Conservation (phyloP, 2,888 invertebrate species). For the Trichopoda pennipes region DNA sequence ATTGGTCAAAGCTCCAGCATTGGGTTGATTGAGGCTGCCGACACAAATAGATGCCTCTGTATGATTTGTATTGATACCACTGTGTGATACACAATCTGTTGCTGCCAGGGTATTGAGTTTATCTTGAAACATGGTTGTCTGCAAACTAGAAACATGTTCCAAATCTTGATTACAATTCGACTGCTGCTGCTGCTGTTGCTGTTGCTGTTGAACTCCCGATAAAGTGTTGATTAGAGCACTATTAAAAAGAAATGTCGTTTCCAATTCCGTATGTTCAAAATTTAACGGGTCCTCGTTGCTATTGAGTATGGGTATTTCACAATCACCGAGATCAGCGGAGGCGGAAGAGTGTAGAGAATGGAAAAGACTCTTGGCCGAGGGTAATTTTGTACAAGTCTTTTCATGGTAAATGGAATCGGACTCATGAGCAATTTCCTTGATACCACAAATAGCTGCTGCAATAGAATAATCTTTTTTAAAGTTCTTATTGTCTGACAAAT, state of each 20-base stretch:
- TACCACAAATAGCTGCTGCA: neutral
- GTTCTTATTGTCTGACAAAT: conserved; percentile 11
- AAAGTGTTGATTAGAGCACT: conserved; percentile 51
- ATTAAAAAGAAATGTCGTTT: conserved; percentile 61
- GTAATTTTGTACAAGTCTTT: conserved; percentile 48
- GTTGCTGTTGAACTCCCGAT: conserved; percentile 49
- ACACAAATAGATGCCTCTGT: conserved; percentile 63
- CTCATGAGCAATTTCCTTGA: conserved; percentile 21
- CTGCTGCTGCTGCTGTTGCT: conserved; percentile 41
- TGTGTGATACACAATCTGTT: conserved; percentile 49
- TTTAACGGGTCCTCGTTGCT: conserved; percentile 50
- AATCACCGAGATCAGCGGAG: conserved; percentile 57
- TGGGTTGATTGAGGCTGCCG: conserved; percentile 56
- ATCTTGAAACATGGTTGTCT: conserved; percentile 80
- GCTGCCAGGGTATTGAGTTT: conserved; percentile 72
- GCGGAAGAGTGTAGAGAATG: conserved; percentile 58
- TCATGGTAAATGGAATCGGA: conserved; percentile 42
- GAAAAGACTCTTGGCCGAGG: conserved; percentile 63
- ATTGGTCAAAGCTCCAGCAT: conserved; percentile 70
- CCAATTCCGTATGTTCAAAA: conserved; percentile 55
- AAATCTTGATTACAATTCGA: conserved; percentile 36
- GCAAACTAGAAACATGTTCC: conserved; percentile 73
- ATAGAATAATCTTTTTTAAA: conserved; percentile 21
- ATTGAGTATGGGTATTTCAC: conserved; percentile 57
- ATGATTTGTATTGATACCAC: conserved; percentile 67